Percentiles rank a stretch among this genome's conserved stretches.
Conservation (phyloP, 2,888 invertebrate species). For the Epistrophe grossulariae region DNA sequence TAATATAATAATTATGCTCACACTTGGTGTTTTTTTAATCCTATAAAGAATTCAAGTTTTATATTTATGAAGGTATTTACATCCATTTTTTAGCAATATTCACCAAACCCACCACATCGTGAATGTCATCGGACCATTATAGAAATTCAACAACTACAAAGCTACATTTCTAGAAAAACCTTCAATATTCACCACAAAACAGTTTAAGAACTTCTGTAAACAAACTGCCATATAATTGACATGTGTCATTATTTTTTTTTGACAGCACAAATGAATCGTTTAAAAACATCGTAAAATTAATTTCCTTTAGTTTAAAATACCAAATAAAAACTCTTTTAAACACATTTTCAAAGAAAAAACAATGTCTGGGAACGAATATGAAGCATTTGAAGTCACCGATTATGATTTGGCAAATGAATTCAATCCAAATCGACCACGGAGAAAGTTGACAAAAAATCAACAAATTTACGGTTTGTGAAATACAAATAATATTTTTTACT, state of each 20-base stretch:
- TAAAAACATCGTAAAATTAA: neutral
- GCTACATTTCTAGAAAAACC: neutral
- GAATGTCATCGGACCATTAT: neutral
- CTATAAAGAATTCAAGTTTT: too few relatives aligned
- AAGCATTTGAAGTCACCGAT: slow-evolving; percentile 97
- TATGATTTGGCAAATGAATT: slow-evolving; percentile 97
- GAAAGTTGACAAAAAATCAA: slow-evolving; percentile 92
- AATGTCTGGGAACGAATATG: slow-evolving; percentile 88
- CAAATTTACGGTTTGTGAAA: slow-evolving; percentile 93
- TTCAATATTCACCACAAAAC: neutral
- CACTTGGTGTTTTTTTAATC: too few relatives aligned
- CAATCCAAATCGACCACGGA: slow-evolving; percentile 90
- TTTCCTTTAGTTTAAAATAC: neutral
- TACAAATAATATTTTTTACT: neutral
- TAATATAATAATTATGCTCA: too few relatives aligned
- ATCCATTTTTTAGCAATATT: too few relatives aligned
- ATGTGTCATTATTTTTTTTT: neutral
- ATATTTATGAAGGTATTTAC: too few relatives aligned
- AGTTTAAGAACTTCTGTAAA: slow-evolving; percentile 9
- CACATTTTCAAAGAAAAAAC: slow-evolving; percentile 6
- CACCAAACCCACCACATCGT: too few relatives aligned
- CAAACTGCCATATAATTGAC: neutral
- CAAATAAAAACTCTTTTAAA: neutral
- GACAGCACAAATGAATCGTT: neutral
- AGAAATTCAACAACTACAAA: neutral